Base-by-base conservation (phyloP, 2,797 vertebrate genomes). In the Phaenicophaeus curvirostris region DNA sequence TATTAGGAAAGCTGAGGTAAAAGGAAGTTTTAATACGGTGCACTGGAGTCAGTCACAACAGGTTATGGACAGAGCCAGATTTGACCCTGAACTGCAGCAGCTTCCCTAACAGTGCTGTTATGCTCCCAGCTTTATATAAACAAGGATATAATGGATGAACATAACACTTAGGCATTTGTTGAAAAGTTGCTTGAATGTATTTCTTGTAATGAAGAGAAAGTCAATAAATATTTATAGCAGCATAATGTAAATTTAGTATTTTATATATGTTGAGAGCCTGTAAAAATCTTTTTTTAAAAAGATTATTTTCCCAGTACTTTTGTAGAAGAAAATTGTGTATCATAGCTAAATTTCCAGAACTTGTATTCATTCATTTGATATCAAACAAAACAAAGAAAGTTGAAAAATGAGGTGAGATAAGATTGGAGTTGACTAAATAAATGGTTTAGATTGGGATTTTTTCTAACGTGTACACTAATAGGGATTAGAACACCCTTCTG, bases 401-500 rank as follows among this genome's bases (percentile, higher is more conserved):
- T 57, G 27, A 83, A 25, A 77, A 76, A 85, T 18, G 1, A 59
- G 18, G 41, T 39, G 61, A 82, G 66, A 23, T 63, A 59, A 74
- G 53, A 42, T 33, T 57, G 17, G 51, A 39, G 4, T 35, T 59
- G 28, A 73, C 35, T 58, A 81, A 74, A 55, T 27, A 51, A 23
- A 35, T 5, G 2, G n/a, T 92, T 48, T 28, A 35, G 35, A 67
- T 17, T 0, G 0, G 5, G 6, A 46, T 41, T 30, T 50, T 83
- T 53, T 74, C 8, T 2, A 57, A 75, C 1, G 65, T 15, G 5
- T 75, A 44, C 11, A 8, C n/a, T 81, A 58, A 50, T 5, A 76
- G 50, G 21, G 25, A 55, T 82, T 55, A 50, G 33, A 28, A 27
- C 7, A n/a, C 55, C 46, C 27, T 72, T 85, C n/a, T 71, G 50